Base-by-base conservation (phyloP, 2,113 vertebrate species). In the Podarcis cretensis region DNA sequence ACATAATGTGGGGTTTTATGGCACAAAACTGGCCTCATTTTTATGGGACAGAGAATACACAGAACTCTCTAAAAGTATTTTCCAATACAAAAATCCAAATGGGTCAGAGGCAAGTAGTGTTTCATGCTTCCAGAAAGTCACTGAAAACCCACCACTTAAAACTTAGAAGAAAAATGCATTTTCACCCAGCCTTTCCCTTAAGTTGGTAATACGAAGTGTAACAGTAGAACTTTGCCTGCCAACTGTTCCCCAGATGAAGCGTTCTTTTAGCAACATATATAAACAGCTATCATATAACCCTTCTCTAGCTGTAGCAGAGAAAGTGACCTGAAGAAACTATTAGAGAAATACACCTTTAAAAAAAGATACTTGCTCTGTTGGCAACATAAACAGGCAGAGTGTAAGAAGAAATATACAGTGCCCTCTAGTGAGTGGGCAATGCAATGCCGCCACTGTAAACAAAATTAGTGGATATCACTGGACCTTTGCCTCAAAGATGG, bases 361-460 rank as follows among this genome's bases (percentile, higher is more conserved):
- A 54, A 37, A 13, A 18, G n/a, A 25, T 8, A 6, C 48, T 59
- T 20, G 23, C 43, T 57, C 9, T 37, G 7, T 30, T 81, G 68
- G 65, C 66, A 76, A 65, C 6, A 81, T n/a, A 57, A 85, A 77
- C 20, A 57, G 23, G 5, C 5, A 59, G 23, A 37, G 25, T 7
- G 18, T 57, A 71, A 57, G 35, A 87, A 80, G 30, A 25, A 86
- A 87, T 71, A 32, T 43, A 37, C 35, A 20, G 25, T 94, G 91
- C 92, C 94, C 92, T 88, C 94, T 95, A 95, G 94, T 81, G 94
- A 93, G 86, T 10, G 80, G 80, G 94, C 90, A 83, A 83, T 30
- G 94, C 87, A 95, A 95, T 90, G 85, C 89, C 87, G 80, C 89
- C 86, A 5, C 65, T 0, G 0, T n/a, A 59, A 90, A 85, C 43